Evolutionary conservation across 2,113 vertebrate species (phyloP).

Genomic region (Zosterops lateralis): DNA sequence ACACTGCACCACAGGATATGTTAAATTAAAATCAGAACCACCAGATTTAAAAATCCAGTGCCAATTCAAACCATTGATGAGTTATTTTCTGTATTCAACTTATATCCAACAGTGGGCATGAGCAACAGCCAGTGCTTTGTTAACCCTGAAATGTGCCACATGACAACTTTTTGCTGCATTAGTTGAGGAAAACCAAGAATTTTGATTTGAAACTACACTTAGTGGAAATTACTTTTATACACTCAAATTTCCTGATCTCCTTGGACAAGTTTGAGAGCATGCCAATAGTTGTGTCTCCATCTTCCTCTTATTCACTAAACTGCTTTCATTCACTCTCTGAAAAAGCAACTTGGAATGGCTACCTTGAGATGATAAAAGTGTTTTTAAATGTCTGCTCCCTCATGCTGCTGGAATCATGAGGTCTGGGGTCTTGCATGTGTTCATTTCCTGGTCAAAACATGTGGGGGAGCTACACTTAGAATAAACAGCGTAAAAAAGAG

Average conservation of each 20-base stretch:
- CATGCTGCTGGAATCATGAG: background rate
- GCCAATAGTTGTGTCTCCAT: background rate
- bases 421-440: background rate
- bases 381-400: constrained; percentile 26
- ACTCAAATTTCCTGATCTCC: background rate
- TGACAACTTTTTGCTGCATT: background rate
- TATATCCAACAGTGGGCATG: constrained; percentile 37
- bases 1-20: constrained; percentile 78
- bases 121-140: constrained; percentile 50
- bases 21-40: constrained; percentile 81
- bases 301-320: background rate
- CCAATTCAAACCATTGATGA: constrained; percentile 49
- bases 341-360: constrained; percentile 1
- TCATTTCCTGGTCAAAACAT: constrained; percentile 7
- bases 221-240: background rate
- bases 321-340: background rate
- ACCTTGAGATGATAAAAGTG: background rate
- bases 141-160: constrained; percentile 37
- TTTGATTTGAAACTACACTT: background rate
- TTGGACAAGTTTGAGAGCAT: background rate
- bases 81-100: constrained; percentile 68
- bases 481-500: background rate
- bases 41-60: constrained; percentile 48
- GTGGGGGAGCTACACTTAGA: background rate
- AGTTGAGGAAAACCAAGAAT: background rate